phyloP scores from a whole-genome alignment of 2,113 vertebrate genomes.

The Talpa occidentalis region DNA sequence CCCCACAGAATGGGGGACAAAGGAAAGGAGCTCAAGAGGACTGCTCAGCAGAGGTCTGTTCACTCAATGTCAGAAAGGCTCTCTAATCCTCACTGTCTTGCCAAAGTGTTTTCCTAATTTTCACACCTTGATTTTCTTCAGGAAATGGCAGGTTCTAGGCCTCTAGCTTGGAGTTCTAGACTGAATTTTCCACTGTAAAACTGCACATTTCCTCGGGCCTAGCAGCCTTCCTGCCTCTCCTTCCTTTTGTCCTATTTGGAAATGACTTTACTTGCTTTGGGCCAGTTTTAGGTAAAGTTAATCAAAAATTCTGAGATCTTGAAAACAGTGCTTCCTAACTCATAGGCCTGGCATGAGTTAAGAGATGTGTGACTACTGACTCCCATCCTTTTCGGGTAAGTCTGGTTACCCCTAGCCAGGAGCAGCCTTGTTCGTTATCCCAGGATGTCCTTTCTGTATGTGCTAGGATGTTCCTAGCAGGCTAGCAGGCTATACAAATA shows the following conservation, averaged over 20 bases:
- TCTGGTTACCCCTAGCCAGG: background rate
- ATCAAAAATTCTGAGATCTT: background rate
- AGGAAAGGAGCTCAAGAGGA: background rate
- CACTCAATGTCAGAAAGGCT: background rate
- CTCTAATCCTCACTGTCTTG: background rate
- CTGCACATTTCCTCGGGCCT: background rate
- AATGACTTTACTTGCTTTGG: conserved; percentile 50
- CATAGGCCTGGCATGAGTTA: background rate
- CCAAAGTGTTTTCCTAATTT: background rate
- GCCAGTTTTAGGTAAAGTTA: conserved; percentile 11
- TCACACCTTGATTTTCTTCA: conserved; percentile 32
- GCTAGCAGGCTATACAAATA: background rate
- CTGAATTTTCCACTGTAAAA: conserved; percentile 46
- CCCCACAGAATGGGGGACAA: background rate
- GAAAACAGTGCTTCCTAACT: background rate
- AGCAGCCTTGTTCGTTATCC: background rate
- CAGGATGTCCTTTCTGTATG: background rate
- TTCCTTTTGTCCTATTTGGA: conserved; percentile 28
- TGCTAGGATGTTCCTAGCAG: no score
- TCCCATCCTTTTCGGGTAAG: background rate
- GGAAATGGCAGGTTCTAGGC: background rate
- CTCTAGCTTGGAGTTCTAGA: conserved; percentile 2
- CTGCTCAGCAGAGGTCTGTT: background rate
- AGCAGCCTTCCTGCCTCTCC: background rate
- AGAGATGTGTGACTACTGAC: background rate